Base-by-base conservation (phyloP, 2,888 invertebrate species). In the Amphipyra tragopoginis region DNA sequence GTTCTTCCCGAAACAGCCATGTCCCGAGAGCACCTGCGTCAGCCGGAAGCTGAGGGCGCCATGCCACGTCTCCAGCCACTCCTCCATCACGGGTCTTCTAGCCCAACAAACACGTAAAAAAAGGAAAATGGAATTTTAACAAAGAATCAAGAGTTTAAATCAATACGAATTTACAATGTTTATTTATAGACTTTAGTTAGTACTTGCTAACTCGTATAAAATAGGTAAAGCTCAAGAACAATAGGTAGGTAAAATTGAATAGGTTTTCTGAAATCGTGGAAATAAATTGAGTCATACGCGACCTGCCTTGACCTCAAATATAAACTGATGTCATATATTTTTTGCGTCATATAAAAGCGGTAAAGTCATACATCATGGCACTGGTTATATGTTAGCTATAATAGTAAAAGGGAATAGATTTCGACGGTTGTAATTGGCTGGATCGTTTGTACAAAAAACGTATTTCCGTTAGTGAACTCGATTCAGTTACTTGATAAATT, bases 401-500 rank as follows among this genome's bases (percentile, higher is more conserved):
- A 54, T 44, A 51, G 33, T 53, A 50, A 57, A 67, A 42, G 14
- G 49, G 34, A 36, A 64, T 33, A 55, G 54, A 48, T 54, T 69
- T 56, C 36, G 40, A 42, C 40, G 38, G 13, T 44, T 48, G 44
- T 69, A 69, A 69, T 69, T 58, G 58, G 44, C 43, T 34, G 42
- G 34, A 76, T 82, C 80, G 73, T 84, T 84, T 79, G 76, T 80
- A 81, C 79, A 83, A 84, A 85, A 84, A 83, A 55, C 67, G 57
- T 80, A 78, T 86, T 84, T 82, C 80, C 74, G 72, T 64, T 79
- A 71, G 59, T 69, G 60, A 71, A 69, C 69, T 72, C 67, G 78
- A 77, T 80, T 77, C 72, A 56, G 69, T 82, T 71, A 74, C 80
- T 72, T 82, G 81, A 84, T 83, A 82, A 82, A 85, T 82, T 79